phyloP scores from a whole-genome alignment of 2,888 invertebrate genomes.

The Abscondita cerata region DNA sequence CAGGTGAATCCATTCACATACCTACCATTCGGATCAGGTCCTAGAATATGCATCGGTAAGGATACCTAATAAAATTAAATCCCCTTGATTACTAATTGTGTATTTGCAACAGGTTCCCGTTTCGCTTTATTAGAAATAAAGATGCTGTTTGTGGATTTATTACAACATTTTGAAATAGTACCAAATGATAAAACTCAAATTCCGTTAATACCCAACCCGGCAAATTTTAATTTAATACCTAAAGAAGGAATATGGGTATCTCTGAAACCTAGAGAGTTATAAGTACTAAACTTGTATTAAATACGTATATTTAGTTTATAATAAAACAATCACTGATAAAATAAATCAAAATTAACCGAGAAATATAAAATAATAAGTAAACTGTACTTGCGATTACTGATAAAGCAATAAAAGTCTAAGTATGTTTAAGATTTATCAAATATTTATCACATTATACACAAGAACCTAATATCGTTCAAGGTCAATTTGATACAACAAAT shows the following conservation, averaged over 20 bases:
- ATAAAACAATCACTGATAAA: too few relatives aligned
- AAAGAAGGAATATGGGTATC: not conserved
- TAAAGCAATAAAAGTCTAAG: too few relatives aligned
- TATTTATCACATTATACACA: too few relatives aligned
- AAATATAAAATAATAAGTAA: too few relatives aligned
- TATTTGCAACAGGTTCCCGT: constrained; percentile 1
- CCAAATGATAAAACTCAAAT: not conserved
- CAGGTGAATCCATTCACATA: constrained; percentile 30
- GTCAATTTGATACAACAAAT: too few relatives aligned
- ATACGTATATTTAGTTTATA: too few relatives aligned
- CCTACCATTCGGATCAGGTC: constrained; percentile 40
- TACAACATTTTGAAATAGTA: not conserved
- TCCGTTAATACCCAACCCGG: not conserved
- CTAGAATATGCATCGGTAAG: constrained; percentile 40
- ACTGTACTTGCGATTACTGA: too few relatives aligned
- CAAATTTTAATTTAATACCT: not conserved
- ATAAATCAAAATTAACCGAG: too few relatives aligned
- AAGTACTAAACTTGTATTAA: too few relatives aligned
- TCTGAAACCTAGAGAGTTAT: not conserved
- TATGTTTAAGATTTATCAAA: too few relatives aligned
- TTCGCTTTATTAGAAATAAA: constrained; percentile 7
- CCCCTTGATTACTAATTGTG: not conserved
- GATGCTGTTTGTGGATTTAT: not conserved
- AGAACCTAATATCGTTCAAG: too few relatives aligned
- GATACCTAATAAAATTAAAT: not conserved